Conservation (phyloP, 2,797 vertebrate species). For the Monodelphis domestica region DNA sequence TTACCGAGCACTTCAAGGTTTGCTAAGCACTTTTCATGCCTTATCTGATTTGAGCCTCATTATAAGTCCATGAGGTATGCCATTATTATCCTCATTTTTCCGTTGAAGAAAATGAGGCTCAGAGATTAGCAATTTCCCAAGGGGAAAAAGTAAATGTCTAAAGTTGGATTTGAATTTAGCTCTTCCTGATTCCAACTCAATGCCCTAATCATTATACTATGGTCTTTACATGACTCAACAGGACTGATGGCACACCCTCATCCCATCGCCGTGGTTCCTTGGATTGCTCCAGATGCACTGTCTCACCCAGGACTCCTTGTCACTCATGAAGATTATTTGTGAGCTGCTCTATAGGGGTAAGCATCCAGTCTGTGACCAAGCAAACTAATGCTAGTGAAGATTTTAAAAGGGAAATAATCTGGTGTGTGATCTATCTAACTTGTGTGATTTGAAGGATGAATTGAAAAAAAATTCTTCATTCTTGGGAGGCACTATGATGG, state of each 20-base stretch:
- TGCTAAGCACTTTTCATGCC: not conserved
- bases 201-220: not conserved
- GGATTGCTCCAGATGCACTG: not conserved
- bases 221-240: not conserved
- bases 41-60: not conserved
- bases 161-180: not conserved
- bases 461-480: not conserved
- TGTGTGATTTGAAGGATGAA: not conserved
- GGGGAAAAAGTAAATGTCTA: not conserved
- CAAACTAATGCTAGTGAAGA: conserved; percentile 4
- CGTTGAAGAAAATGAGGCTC: not conserved
- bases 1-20: not conserved
- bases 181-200: not conserved
- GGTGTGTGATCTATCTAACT: not conserved
- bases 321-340: not conserved
- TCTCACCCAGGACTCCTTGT: not conserved
- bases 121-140: not conserved
- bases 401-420: conserved; percentile 6
- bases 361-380: not conserved
- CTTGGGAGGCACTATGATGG: not conserved
- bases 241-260: not conserved
- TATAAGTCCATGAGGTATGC: not conserved
- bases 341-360: not conserved
- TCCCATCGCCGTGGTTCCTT: not conserved
- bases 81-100: not conserved